Percentiles rank a stretch among this genome's conserved stretches.
These are phyloP conservation scores for Tanypteryx hageni DNA, from an alignment of 2,888 invertebrate genomes.

Conservation along the genomic window DNA sequence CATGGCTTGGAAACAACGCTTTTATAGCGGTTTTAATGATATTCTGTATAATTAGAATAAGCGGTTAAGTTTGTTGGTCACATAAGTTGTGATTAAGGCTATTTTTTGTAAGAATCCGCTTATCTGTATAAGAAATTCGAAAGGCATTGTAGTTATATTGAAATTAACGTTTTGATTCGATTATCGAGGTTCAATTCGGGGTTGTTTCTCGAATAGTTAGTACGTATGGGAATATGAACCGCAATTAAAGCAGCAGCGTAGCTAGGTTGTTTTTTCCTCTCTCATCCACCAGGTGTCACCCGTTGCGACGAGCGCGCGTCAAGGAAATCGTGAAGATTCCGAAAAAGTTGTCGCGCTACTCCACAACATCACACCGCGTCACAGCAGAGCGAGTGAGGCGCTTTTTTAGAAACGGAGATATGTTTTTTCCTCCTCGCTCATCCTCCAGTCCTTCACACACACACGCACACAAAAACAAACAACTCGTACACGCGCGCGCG, in stretches of 20 bases:
- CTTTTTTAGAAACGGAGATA: not conserved
- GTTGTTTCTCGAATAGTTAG: too few species aligned
- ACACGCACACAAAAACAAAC: conserved; percentile 2
- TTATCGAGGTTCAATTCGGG: too few species aligned
- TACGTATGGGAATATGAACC: not conserved
- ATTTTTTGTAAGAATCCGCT: too few species aligned
- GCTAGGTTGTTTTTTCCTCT: not conserved
- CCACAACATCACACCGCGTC: not conserved
- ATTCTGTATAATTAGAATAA: too few species aligned
- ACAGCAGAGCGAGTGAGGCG: not conserved
- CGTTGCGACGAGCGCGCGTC: not conserved
- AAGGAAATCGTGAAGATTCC: not conserved
- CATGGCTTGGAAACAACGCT: too few species aligned
- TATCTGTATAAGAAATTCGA: too few species aligned
- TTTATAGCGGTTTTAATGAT: too few species aligned
- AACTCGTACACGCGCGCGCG: not conserved
- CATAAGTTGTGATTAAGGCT: too few species aligned
- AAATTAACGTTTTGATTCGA: too few species aligned
- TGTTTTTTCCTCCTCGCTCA: not conserved
- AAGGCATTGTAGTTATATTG: too few species aligned
- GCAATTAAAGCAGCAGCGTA: not conserved
- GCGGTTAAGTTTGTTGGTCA: too few species aligned
- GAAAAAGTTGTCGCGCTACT: conserved; percentile 21
- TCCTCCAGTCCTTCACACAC: not conserved
- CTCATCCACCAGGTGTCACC: conserved; percentile 11